phyloP scores from a whole-genome alignment of 2,797 vertebrate genomes.

The Gobionotothen gibberifrons region DNA sequence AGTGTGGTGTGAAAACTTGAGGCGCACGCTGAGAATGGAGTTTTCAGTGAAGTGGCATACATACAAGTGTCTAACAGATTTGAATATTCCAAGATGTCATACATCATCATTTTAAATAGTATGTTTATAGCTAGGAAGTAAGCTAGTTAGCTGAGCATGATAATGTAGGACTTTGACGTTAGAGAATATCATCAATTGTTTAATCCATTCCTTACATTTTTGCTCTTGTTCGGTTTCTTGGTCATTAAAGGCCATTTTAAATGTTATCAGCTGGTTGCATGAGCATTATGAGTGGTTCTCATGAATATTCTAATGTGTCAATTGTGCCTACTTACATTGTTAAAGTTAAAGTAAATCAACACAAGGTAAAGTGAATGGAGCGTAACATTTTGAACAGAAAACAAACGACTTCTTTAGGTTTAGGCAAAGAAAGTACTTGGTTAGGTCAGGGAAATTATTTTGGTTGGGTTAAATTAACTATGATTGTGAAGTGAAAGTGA shows the following conservation, averaged over 20 bases:
- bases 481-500: too few relatives aligned
- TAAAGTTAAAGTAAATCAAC: too few relatives aligned
- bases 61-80: neutral
- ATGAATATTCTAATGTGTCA: too few relatives aligned
- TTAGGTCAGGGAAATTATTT: too few relatives aligned
- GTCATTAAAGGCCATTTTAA: neutral
- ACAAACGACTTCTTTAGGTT: too few relatives aligned
- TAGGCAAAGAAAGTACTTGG: too few relatives aligned
- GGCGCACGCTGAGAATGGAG: neutral
- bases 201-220: neutral
- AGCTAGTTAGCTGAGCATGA: neutral
- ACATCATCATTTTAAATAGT: neutral
- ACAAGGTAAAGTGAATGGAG: too few relatives aligned
- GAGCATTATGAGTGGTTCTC: too few relatives aligned
- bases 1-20: neutral
- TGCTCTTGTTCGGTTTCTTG: neutral
- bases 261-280: too few relatives aligned
- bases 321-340: too few relatives aligned
- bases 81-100: neutral
- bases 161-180: neutral
- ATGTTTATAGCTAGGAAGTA: neutral
- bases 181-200: neutral
- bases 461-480: too few relatives aligned
- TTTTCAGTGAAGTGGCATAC: neutral
- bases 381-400: too few relatives aligned